Evolutionary conservation across 2,888 invertebrate genomes (phyloP).

Genomic region (Drosophila pegasa): DNA sequence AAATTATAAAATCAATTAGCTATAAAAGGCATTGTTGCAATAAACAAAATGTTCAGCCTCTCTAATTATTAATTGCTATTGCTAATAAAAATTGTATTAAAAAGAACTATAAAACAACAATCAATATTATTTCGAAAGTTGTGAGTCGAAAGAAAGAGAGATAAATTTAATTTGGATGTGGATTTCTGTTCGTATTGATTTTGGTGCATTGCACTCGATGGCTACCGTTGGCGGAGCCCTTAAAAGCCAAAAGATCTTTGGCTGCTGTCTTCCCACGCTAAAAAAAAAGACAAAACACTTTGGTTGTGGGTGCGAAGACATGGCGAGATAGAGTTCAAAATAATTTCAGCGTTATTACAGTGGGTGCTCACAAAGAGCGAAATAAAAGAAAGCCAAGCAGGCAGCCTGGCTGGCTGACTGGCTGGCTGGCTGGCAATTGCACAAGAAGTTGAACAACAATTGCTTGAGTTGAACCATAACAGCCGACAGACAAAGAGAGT

Average conservation of each 20-base stretch:
- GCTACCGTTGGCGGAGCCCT: constrained; percentile 37
- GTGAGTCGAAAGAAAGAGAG: neutral
- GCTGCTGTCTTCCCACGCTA: constrained; percentile 56
- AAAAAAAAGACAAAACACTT: constrained; percentile 11
- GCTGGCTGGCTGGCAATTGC: constrained; percentile 52
- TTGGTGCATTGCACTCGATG: constrained; percentile 24
- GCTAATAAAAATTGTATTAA: too few species aligned
- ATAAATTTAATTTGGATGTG: constrained; percentile 13
- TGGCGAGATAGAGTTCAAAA: constrained; percentile 69
- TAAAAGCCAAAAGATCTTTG: constrained; percentile 5
- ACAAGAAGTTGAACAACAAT: constrained; percentile 63
- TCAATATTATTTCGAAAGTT: constrained; percentile 38
- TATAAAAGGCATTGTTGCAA: constrained; percentile 47
- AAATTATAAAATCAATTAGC: constrained; percentile 11
- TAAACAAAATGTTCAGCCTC: constrained; percentile 43
- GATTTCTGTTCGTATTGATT: constrained; percentile 17
- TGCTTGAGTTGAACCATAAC: constrained; percentile 59
- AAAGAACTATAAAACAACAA: constrained; percentile 34
- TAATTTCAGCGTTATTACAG: constrained; percentile 72
- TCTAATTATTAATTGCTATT: constrained; percentile 65
- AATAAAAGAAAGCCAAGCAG: constrained; percentile 25
- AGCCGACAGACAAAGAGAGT: constrained; percentile 9
- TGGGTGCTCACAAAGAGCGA: constrained; percentile 47
- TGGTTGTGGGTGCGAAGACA: constrained; percentile 63
- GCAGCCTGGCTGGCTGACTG: neutral